These are phyloP conservation scores for Chalcosyrphus nemorum DNA, from an alignment of 2,888 invertebrate genomes.

Conservation along the genomic window DNA sequence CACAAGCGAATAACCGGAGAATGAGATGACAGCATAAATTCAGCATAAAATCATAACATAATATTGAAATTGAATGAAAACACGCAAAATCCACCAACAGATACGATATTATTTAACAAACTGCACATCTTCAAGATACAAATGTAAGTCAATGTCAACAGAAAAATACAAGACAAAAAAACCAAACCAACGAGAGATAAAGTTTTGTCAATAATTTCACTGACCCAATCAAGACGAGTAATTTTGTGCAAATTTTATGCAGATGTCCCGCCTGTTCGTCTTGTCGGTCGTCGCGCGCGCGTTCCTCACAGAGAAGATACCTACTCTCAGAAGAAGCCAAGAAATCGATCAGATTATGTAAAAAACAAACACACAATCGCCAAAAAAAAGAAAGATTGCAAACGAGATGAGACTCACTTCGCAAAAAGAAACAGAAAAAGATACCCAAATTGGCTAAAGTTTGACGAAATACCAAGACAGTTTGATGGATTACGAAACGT, in stretches of 20 bases:
- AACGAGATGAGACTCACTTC: background rate
- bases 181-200: slow-evolving; percentile 24
- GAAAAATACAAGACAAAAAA: slow-evolving; percentile 1
- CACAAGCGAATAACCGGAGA: slow-evolving; percentile 33
- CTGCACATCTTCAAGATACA: slow-evolving; percentile 9
- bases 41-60: slow-evolving; percentile 1
- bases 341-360: slow-evolving; percentile 50
- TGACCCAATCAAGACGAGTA: slow-evolving; percentile 38
- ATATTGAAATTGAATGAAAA: slow-evolving; percentile 29
- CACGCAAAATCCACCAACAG: background rate
- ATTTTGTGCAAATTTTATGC: slow-evolving; percentile 68
- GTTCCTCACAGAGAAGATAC: background rate
- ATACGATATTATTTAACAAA: background rate
- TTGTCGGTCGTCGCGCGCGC: background rate
- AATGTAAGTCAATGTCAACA: slow-evolving; percentile 64
- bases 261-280: slow-evolving; percentile 16
- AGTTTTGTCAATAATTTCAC: slow-evolving; percentile 35
- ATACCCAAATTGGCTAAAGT: slow-evolving; percentile 2
- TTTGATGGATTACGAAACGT: slow-evolving; percentile 14
- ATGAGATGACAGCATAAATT: slow-evolving; percentile 4
- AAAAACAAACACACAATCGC: slow-evolving; percentile 15
- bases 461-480: slow-evolving; percentile 33
- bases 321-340: slow-evolving; percentile 19
- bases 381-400: slow-evolving; percentile 6
- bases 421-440: background rate